Evolutionary conservation across 2,888 invertebrate species (phyloP), one percentile per base, ranked within the genome.

Genomic region (Leptinotarsa peninsularis): DNA sequence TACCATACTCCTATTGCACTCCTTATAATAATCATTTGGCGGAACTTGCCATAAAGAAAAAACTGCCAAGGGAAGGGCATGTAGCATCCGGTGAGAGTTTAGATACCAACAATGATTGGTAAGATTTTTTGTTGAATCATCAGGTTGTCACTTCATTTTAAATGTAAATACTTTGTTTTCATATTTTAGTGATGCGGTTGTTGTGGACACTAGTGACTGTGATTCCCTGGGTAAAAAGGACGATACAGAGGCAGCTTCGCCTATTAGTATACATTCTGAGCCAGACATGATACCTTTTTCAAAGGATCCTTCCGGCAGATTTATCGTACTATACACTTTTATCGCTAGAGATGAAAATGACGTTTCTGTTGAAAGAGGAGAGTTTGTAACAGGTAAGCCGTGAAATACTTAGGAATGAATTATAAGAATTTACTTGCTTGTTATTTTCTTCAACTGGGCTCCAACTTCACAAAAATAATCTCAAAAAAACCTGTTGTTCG

Each of bases 341-440:
- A 94, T 95, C 56, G 97, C 97, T 0, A 89, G 96, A 52, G 97
- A 98, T 86, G 98, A 98, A 86, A 97, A 98, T 85, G 98, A 98
- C 87, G 94, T 98, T 0, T 96, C 95, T 56, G 98, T 98, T 1
- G 96, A 97, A 84, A 90, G 97, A 67, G 98, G 98, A 0, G 98
- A 98, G 87, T 96, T 98, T 89, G 97, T 98, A n/a, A 97, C 97
- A 75, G 92, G 92, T 92, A 82, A 82, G 56, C 54, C 10, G 1
- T 17, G 33, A 43, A 10, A n/a, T n/a, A 33, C 14, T 18, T 56
- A 18, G 3, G 14, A 18, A 52, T 52, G 5, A 52, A 52, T 15
- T 52, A 13, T 14, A 4, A 50, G n/a, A 17, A 52, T 15, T 52
- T 17, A 7, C 52, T 17, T n/a, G 43, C 3, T 13, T 43, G 10